A percentile compares a stretch with the other conserved stretches of the same genome.
These are phyloP conservation scores for Corvus hawaiiensis DNA, from an alignment of 2,113 vertebrate genomes.

Conservation along the genomic window DNA sequence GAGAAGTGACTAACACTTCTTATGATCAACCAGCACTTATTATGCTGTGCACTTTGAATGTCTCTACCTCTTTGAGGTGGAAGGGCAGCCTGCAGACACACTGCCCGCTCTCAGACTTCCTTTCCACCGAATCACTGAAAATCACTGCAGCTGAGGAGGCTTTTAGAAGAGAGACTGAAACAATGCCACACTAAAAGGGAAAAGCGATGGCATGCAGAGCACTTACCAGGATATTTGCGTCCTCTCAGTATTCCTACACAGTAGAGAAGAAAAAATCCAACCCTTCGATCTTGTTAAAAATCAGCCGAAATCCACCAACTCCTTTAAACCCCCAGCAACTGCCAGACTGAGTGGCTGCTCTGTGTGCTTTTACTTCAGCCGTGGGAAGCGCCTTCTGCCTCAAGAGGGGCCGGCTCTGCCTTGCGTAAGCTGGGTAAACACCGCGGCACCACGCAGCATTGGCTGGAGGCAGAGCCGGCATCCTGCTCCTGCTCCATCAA, in stretches of 20 bases:
- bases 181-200: background rate
- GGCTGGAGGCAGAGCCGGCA: conserved; percentile 34
- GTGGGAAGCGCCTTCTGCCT: conserved; percentile 49
- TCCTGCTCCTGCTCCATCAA: conserved; percentile 36
- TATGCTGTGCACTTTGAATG: background rate
- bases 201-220: background rate
- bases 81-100: background rate
- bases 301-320: conserved; percentile 36
- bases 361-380: conserved; percentile 55
- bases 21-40: background rate
- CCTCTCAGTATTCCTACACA: background rate
- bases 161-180: background rate
- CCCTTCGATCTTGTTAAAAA: background rate
- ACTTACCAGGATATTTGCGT: conserved; percentile 42
- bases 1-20: background rate
- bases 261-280: background rate
- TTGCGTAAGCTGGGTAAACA: conserved; percentile 69
- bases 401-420: conserved; percentile 47
- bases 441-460: background rate
- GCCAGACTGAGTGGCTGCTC: conserved; percentile 29
- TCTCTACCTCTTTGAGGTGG: background rate
- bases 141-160: background rate
- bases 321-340: conserved; percentile 27
- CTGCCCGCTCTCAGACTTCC: background rate
- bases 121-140: background rate